phyloP scores from a whole-genome alignment of 2,888 invertebrate genomes.

The Steinernema hermaphroditum region DNA sequence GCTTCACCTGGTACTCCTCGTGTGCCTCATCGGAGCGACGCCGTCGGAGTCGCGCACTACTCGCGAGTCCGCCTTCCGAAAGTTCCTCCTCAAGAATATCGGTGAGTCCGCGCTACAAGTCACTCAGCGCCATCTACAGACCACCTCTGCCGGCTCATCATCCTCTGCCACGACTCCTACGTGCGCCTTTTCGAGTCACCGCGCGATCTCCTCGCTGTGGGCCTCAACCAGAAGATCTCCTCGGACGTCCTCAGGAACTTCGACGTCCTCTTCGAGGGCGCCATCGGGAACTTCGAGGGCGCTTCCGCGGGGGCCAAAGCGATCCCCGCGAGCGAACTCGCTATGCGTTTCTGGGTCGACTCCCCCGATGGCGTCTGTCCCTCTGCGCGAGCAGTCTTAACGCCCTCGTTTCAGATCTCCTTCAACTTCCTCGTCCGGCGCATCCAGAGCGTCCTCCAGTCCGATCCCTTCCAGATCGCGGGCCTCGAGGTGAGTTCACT shows the following conservation, averaged over 20 bases:
- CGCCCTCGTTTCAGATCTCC: conserved; percentile 1
- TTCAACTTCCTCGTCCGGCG: conserved; percentile 19
- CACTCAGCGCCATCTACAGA: neutral
- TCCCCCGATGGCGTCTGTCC: neutral
- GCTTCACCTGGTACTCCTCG: neutral
- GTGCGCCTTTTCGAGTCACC: neutral
- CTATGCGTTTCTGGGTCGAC: neutral
- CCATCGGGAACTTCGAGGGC: conserved; percentile 12
- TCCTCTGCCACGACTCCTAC: conserved; percentile 13
- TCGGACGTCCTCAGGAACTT: conserved; percentile 8
- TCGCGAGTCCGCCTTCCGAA: conserved; percentile 3
- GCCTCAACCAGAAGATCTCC: neutral
- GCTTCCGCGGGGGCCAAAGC: neutral
- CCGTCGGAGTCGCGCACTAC: neutral
- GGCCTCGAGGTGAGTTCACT: neutral
- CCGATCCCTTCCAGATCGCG: conserved; percentile 18
- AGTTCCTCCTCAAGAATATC: neutral
- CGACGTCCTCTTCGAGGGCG: conserved; percentile 10
- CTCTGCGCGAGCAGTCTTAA: neutral
- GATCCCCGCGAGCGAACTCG: conserved; percentile 10
- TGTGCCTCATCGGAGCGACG: conserved; percentile 9
- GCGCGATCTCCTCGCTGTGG: neutral
- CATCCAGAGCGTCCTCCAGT: conserved; percentile 14
- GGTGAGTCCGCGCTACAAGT: neutral
- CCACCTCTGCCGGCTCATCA: conserved; percentile 3